Evolutionary conservation across 23 tunicate genomes (phyloP).

Genomic region (Ascidia mentula): DNA sequence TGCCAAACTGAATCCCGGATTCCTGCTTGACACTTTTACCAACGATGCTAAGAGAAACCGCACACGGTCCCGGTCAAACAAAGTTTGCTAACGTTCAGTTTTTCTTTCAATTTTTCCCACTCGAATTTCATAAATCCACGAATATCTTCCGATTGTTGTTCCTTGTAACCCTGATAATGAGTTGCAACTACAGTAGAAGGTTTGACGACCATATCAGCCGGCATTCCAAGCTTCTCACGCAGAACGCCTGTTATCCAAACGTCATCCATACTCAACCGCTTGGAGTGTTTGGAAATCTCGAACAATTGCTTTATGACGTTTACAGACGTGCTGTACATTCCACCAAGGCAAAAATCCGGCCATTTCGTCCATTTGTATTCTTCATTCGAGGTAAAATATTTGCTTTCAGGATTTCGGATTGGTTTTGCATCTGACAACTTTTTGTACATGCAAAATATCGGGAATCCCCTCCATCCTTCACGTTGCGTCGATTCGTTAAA

Average conservation of each 20-base stretch:
- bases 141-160: neutral
- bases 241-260: constrained; percentile 20
- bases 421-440: neutral
- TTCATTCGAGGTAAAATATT: neutral
- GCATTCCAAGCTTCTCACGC: constrained; percentile 4
- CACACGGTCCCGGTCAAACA: too few species aligned
- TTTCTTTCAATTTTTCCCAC: neutral
- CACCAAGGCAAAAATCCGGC: constrained; percentile 20
- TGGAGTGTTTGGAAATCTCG: neutral
- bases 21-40: too few species aligned
- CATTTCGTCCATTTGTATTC: constrained; percentile 6
- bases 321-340: constrained; percentile 13
- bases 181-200: neutral
- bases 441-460: constrained; percentile 8
- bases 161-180: neutral
- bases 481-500: neutral
- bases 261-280: neutral
- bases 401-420: neutral
- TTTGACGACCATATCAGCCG: neutral
- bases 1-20: too few species aligned
- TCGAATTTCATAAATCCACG: neutral
- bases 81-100: too few species aligned
- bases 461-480: neutral
- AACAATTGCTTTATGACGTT: neutral
- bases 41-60: too few species aligned